Evolutionary conservation across 2,113 vertebrate species (phyloP).

Genomic region (Phaetusa simplex): DNA sequence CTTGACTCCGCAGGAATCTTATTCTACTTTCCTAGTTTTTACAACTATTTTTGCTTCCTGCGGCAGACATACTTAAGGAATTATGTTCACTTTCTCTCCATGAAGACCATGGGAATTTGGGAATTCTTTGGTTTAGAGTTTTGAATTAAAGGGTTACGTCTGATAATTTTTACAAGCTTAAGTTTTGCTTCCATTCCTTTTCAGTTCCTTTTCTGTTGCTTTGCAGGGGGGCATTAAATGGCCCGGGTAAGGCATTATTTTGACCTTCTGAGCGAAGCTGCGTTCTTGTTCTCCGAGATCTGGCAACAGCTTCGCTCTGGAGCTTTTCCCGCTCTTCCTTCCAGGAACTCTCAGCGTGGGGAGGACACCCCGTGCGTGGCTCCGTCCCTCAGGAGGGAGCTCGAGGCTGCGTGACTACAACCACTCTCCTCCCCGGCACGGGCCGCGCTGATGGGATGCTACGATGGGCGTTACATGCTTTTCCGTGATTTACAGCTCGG

Average conservation of each 20-base stretch:
- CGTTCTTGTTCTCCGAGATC: neutral
- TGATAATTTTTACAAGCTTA: neutral
- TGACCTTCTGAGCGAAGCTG: too few species aligned
- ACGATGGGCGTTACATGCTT: rapidly evolving
- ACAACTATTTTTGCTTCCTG: neutral
- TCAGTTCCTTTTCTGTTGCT: neutral
- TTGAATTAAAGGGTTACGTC: neutral
- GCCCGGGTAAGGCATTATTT: too few species aligned
- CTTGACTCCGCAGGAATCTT: neutral
- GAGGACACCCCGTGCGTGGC: too few species aligned
- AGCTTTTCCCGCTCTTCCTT: neutral
- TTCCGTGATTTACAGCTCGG: rapidly evolving
- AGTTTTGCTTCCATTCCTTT: neutral
- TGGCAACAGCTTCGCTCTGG: neutral
- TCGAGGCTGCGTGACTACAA: neutral
- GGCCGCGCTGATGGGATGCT: too few species aligned
- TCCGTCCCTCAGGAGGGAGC: neutral
- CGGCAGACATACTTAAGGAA: neutral
- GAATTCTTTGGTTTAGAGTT: neutral
- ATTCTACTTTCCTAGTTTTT: neutral
- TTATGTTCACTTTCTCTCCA: neutral
- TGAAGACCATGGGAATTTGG: neutral
- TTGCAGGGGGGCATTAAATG: neutral
- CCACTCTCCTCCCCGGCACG: neutral
- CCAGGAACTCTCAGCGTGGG: neutral